Evolutionary conservation across 2,888 invertebrate genomes (phyloP), one percentile per base, ranked within the genome.

Genomic region (Brachynemurus nebulosus): DNA sequence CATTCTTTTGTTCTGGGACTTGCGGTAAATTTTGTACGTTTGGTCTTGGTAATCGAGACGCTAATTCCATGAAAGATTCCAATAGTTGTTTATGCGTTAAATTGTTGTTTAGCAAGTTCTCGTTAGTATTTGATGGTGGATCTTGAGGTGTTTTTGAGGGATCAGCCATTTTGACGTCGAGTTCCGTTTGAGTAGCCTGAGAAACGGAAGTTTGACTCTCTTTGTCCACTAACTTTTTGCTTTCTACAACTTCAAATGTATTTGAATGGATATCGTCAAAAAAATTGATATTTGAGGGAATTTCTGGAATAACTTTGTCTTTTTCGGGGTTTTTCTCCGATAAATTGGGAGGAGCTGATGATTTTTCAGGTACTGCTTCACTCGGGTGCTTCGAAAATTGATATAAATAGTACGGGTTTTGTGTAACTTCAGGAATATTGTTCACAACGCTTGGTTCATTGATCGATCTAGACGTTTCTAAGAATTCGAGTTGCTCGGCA

Each of bases 401-500:
- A n/a, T n/a, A n/a, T n/a, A n/a, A n/a, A n/a, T n/a, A n/a, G n/a
- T n/a, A n/a, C n/a, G n/a, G n/a, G n/a, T n/a, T n/a, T 18, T 20
- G 11, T 18, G 8, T 20, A 18, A 2, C 20, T 18, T 16, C 5
- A 19, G 12, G 19, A 18, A 18, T 37, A 12, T 19, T 12, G 19
- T 20, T 37, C 4, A n/a, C 20, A 37, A 37, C 37, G 12, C 19
- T 19, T 3, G 37, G 20, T 19, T 37, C 37, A 37, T 37, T 37
- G 9, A 37, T 19, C 12, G 20, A 18, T 11, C 42, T 20, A 12
- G 34, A 16, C 11, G 20, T 11, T 59, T 72, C 70, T 30, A 77
- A 56, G 47, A 69, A 63, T 14, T 67, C 63, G 21, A 78, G 71
- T 60, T 78, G 78, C 37, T 68, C 64, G 36, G 71, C 69, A 3